Conservation (phyloP, 2,797 vertebrate species). For the Propithecus perrieri region DNA sequence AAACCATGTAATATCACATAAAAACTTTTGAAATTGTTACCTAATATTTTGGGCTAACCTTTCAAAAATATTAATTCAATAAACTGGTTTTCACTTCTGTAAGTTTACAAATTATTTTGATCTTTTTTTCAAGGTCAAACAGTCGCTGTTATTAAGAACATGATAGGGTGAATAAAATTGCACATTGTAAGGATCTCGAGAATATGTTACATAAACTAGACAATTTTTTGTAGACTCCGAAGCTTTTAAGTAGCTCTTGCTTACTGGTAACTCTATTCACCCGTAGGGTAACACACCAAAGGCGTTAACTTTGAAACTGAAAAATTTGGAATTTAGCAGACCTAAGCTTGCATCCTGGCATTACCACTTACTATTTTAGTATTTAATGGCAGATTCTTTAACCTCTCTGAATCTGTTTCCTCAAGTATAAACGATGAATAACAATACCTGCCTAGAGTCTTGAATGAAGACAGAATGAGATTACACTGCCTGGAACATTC, state of each 20-base stretch:
- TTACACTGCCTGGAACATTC: not conserved
- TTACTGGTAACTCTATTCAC: slow-evolving; percentile 7
- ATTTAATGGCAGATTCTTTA: not conserved
- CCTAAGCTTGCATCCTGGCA: not conserved
- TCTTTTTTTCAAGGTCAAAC: slow-evolving; percentile 19
- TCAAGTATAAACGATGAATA: not conserved
- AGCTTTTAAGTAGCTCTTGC: slow-evolving; percentile 23
- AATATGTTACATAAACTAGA: not conserved
- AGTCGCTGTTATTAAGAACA: not conserved
- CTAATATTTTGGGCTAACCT: not conserved
- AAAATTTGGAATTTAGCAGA: not conserved
- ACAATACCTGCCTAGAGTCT: not conserved
- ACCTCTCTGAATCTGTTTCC: not conserved
- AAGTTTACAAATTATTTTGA: not conserved
- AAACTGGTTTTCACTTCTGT: slow-evolving; percentile 29
- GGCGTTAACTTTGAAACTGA: not conserved
- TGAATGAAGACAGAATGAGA: not conserved
- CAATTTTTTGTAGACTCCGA: not conserved
- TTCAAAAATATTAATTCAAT: slow-evolving; percentile 37
- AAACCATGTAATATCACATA: slow-evolving; percentile 13
- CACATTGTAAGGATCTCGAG: not conserved
- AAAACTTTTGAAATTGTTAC: slow-evolving; percentile 11
- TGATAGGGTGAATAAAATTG: not conserved
- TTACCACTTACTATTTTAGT: not conserved
- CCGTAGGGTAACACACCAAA: not conserved